These are phyloP conservation scores for Syngnathus floridae DNA, from an alignment of 2,113 vertebrate species.

Conservation along the genomic window DNA sequence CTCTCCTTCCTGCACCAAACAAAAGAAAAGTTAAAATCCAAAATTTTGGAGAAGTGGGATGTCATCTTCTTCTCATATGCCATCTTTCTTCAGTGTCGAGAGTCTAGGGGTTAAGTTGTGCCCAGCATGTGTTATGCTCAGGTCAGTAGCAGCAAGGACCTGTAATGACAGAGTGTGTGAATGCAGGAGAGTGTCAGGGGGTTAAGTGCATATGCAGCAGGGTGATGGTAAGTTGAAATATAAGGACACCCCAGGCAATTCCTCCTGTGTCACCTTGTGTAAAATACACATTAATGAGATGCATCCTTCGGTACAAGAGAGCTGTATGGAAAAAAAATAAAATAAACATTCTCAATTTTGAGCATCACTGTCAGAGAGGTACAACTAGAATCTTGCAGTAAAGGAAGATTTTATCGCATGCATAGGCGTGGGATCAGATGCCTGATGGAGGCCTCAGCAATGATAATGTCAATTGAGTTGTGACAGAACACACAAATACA, in stretches of 20 bases:
- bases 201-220: conserved; percentile 71
- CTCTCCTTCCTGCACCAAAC: not conserved
- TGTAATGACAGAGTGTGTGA: conserved; percentile 63
- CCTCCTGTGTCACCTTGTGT: not conserved
- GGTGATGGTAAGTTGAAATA: conserved; percentile 15
- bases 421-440: not conserved
- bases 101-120: conserved; percentile 68
- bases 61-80: conserved; percentile 6
- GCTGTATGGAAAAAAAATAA: not conserved
- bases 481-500: conserved; percentile 17
- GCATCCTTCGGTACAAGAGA: not conserved
- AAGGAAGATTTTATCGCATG: too few species aligned
- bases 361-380: not conserved
- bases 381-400: not conserved
- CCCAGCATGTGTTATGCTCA: conserved; percentile 59
- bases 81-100: conserved; percentile 22
- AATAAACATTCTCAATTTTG: too few species aligned
- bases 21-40: not conserved
- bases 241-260: conserved; percentile 20
- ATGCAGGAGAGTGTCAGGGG: conserved; percentile 54
- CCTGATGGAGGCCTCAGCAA: not conserved
- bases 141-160: conserved; percentile 57
- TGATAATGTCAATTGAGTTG: not conserved
- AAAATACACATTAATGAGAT: not conserved
- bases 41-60: not conserved